These are phyloP conservation scores for Diachrysia chrysitis DNA, from an alignment of 2,888 invertebrate genomes.

Conservation along the genomic window DNA sequence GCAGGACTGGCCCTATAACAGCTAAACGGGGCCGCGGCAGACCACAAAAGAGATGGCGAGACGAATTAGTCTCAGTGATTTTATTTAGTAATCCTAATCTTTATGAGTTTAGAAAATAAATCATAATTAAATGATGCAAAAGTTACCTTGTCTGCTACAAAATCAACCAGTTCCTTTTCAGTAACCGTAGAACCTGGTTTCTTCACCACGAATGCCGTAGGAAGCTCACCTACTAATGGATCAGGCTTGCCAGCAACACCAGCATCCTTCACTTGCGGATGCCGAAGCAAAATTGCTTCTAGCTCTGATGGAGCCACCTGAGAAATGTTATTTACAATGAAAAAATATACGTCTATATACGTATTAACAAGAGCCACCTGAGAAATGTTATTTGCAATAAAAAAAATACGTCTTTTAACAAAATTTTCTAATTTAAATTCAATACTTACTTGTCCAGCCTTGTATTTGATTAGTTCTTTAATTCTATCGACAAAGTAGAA, in stretches of 20 bases:
- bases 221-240: constrained; percentile 73
- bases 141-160: constrained; percentile 66
- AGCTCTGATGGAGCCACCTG: constrained; percentile 81
- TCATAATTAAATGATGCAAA: neutral
- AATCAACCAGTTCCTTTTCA: constrained; percentile 72
- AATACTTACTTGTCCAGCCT: constrained; percentile 74
- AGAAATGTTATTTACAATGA: no score
- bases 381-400: neutral
- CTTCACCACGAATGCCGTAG: constrained; percentile 77
- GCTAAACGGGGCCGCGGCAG: no score
- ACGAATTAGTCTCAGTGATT: no score
- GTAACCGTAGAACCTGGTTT: constrained; percentile 62
- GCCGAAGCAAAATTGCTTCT: constrained; percentile 74
- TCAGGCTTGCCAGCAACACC: constrained; percentile 77
- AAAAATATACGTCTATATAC: no score
- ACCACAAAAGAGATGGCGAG: no score
- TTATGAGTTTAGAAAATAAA: no score
- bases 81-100: no score
- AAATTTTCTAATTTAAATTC: neutral
- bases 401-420: neutral
- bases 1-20: no score
- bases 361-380: constrained; percentile 81
- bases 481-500: constrained; percentile 78
- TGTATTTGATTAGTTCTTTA: constrained; percentile 82
- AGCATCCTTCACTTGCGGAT: constrained; percentile 74